phyloP scores from a whole-genome alignment of 2,888 invertebrate species.

The Andrena bucephala region DNA sequence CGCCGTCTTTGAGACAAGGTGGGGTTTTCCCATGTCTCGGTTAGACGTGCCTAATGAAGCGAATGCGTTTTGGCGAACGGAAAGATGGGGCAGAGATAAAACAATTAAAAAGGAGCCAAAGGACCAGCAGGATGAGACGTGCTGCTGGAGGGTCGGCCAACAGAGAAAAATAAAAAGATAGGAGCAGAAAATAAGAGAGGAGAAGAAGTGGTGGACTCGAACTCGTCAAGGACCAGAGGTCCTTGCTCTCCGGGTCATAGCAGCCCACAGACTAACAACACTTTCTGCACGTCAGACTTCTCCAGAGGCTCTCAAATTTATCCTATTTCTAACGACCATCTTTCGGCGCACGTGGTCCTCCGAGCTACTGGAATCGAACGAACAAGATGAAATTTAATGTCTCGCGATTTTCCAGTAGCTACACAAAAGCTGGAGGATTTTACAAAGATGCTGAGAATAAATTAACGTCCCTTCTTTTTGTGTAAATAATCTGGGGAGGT shows the following conservation, averaged over 20 bases:
- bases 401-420: too few relatives aligned
- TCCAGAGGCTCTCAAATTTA: conserved; percentile 66
- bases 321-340: conserved; percentile 45
- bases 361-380: background rate
- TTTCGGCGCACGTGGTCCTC: background rate
- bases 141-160: conserved; percentile 64
- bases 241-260: conserved; percentile 83
- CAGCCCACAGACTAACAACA: conserved; percentile 76
- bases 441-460: too few relatives aligned
- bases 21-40: conserved; percentile 36
- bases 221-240: conserved; percentile 83
- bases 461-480: too few relatives aligned
- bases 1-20: conserved; percentile 19
- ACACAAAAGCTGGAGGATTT: too few relatives aligned
- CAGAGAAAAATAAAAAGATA: conserved; percentile 63
- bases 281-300: conserved; percentile 65
- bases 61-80: conserved; percentile 70
- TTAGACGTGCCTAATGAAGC: conserved; percentile 78
- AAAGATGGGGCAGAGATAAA: conserved; percentile 62
- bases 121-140: conserved; percentile 68
- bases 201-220: conserved; percentile 71
- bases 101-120: conserved; percentile 78
- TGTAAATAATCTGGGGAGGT: too few relatives aligned
- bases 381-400: background rate
- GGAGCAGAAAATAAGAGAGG: conserved; percentile 65